Conservation (phyloP, 2,888 invertebrate species). For the Tethea ocularis region DNA sequence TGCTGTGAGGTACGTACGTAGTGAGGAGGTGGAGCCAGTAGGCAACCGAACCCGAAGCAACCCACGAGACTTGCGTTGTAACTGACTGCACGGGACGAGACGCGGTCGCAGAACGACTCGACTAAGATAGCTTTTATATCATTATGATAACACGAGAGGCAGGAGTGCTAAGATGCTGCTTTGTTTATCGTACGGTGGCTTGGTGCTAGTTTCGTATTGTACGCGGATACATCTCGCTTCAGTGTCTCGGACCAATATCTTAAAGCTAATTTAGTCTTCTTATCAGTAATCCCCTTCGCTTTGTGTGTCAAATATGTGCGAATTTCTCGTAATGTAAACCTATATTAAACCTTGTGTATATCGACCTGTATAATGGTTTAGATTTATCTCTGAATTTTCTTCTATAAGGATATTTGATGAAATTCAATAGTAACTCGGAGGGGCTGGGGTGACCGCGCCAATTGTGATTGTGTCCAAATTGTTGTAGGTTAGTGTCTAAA, state of each 20-base stretch:
- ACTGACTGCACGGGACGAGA: slow-evolving; percentile 7
- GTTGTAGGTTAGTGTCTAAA: slow-evolving; percentile 71
- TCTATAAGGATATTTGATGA: slow-evolving; percentile 70
- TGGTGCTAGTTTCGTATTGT: slow-evolving; percentile 77
- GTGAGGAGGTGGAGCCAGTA: slow-evolving; percentile 18
- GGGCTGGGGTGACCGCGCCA: slow-evolving; percentile 67
- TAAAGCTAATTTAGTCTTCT: slow-evolving; percentile 74
- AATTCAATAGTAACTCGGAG: slow-evolving; percentile 59
- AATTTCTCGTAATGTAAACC: slow-evolving; percentile 78
- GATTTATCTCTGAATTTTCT: slow-evolving; percentile 74
- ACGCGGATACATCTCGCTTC: slow-evolving; percentile 76
- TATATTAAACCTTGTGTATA: slow-evolving; percentile 79
- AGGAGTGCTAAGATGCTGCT: slow-evolving; percentile 51
- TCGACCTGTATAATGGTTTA: slow-evolving; percentile 83
- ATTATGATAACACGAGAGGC: slow-evolving; percentile 34
- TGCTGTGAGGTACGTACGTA: slow-evolving; percentile 37
- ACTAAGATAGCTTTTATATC: slow-evolving; percentile 67
- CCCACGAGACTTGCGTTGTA: slow-evolving; percentile 9
- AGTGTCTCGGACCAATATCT: slow-evolving; percentile 82
- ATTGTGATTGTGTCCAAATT: slow-evolving; percentile 70
- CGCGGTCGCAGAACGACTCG: slow-evolving; percentile 15
- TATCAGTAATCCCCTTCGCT: slow-evolving; percentile 77
- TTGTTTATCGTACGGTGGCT: slow-evolving; percentile 76
- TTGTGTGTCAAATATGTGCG: slow-evolving; percentile 84
- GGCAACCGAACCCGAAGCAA: slow-evolving; percentile 4